Percentiles rank a stretch among this genome's conserved stretches.
Evolutionary conservation across 2,113 vertebrate species (phyloP).

Genomic region (Sus scrofa): T2T-Sscrofa CM000816.6:62562001-62562500

Average conservation of each 20-base stretch:
- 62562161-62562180: background rate
- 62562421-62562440: too few relatives aligned
- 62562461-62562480: too few relatives aligned
- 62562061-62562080: background rate
- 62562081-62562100: background rate
- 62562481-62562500: too few relatives aligned
- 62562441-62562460: too few relatives aligned
- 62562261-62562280: slow-evolving; percentile 2
- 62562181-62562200: background rate
- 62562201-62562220: background rate
- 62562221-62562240: background rate
- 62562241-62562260: background rate
- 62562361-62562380: too few relatives aligned
- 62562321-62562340: background rate
- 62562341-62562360: background rate
- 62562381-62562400: too few relatives aligned
- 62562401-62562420: too few relatives aligned
- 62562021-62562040: background rate
- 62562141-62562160: background rate
- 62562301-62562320: background rate
- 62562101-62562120: background rate
- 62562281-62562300: background rate
- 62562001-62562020: background rate
- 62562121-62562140: background rate
- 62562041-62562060: background rate